Conservation (phyloP, 1,140 invertebrate species). For the Drosophila murphyi region DNA sequence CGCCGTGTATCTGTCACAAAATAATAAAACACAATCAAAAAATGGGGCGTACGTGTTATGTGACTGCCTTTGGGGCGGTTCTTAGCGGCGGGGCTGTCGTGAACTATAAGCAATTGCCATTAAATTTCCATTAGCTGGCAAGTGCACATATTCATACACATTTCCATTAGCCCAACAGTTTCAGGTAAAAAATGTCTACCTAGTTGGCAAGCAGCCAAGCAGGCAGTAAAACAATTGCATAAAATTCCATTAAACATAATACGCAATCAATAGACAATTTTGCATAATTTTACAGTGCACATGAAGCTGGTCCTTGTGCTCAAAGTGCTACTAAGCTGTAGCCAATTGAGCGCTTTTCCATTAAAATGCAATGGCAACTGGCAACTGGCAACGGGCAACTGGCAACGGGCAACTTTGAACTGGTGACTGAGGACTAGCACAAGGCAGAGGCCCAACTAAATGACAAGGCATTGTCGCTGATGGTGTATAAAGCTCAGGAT, state of each 20-base stretch:
- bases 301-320: conserved; percentile 30
- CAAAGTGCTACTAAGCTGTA: conserved; percentile 63
- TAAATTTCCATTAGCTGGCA: conserved; percentile 62
- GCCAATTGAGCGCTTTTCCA: conserved; percentile 60
- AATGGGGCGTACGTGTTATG: conserved; percentile 27
- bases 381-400: conserved; percentile 2
- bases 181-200: conserved; percentile 15
- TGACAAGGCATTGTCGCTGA: conserved; percentile 56
- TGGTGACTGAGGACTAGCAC: conserved; percentile 12
- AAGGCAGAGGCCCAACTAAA: conserved; percentile 23
- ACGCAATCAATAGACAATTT: conserved; percentile 70
- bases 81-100: not conserved
- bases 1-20: conserved; percentile 87
- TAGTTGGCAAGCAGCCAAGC: conserved; percentile 3
- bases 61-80: not conserved
- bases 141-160: conserved; percentile 44
- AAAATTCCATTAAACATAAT: conserved; percentile 73
- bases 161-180: conserved; percentile 42
- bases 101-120: conserved; percentile 38
- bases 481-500: conserved; percentile 29
- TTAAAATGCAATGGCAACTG: conserved; percentile 60
- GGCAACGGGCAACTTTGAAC: conserved; percentile 10
- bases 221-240: conserved; percentile 61
- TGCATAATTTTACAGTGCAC: conserved; percentile 63
- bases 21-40: conserved; percentile 14